Evolutionary conservation across 2,113 vertebrate species (phyloP).

Genomic region (Labeo catla): DNA sequence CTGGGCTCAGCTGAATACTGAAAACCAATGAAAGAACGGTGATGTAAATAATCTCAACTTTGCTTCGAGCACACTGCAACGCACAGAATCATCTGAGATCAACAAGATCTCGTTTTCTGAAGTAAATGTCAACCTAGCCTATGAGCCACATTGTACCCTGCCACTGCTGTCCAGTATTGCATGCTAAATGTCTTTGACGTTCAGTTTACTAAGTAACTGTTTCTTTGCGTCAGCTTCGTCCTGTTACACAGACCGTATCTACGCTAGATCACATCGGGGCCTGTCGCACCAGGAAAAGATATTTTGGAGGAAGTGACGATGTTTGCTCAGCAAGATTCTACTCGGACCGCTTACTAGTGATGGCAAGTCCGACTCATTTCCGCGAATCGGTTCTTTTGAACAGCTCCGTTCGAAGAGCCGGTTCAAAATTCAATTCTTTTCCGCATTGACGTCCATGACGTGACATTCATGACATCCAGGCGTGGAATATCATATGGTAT

Average conservation of each 20-base stretch:
- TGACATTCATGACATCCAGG: not conserved
- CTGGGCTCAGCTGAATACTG: conserved; percentile 90
- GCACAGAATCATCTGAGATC: not conserved
- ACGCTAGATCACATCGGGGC: conserved; percentile 36
- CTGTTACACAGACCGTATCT: conserved; percentile 58
- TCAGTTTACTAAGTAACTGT: conserved; percentile 58
- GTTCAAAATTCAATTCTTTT: not conserved
- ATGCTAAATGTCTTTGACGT: not conserved
- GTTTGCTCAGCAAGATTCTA: conserved; percentile 34
- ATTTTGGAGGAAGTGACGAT: conserved; percentile 75
- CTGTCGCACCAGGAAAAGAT: conserved; percentile 61
- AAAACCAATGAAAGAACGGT: conserved; percentile 48
- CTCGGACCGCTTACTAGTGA: conserved; percentile 11
- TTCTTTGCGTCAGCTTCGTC: conserved; percentile 46
- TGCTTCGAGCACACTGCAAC: not conserved
- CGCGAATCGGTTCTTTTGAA: not conserved
- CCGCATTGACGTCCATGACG: not conserved
- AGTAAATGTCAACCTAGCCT: not conserved
- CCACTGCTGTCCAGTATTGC: not conserved
- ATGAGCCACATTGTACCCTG: conserved; percentile 1
- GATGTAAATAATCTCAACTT: conserved; percentile 48
- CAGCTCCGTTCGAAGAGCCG: not conserved
- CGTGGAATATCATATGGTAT: not conserved
- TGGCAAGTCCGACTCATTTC: not conserved
- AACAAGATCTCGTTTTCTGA: not conserved